These are phyloP conservation scores for Tyrannus savana DNA, from an alignment of 2,113 vertebrate genomes.

Conservation along the genomic window DNA sequence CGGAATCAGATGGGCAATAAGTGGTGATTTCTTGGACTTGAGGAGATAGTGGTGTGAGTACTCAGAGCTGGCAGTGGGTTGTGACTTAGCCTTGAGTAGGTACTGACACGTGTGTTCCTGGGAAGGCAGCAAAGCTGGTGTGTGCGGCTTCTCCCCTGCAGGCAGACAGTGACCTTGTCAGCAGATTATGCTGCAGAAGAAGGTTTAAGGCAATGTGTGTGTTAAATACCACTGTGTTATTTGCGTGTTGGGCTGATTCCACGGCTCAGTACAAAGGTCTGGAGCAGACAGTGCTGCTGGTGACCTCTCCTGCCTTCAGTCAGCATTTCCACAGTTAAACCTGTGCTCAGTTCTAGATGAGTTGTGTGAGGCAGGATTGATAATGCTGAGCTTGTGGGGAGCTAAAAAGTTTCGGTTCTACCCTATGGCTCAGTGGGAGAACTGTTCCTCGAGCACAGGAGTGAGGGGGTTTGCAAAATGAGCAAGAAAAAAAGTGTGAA, in stretches of 20 bases:
- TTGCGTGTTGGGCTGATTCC: not conserved
- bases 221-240: not conserved
- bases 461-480: not conserved
- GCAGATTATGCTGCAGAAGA: not conserved
- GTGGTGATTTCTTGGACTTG: not conserved
- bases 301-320: not conserved
- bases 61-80: not conserved
- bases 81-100: not conserved
- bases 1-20: not conserved
- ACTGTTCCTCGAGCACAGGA: not conserved
- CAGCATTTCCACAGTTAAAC: not conserved
- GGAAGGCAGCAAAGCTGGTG: not conserved
- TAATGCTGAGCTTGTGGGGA: not conserved
- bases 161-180: constrained; percentile 35
- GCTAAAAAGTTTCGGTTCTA: not conserved
- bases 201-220: not conserved
- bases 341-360: not conserved
- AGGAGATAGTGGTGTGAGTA: not conserved
- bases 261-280: not conserved
- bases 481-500: not conserved
- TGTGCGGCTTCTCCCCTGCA: not conserved
- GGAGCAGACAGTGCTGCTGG: not conserved
- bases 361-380: not conserved
- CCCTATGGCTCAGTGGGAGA: not conserved
- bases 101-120: not conserved